Percentiles rank a stretch among this genome's conserved stretches.
phyloP scores from a whole-genome alignment of 2,113 vertebrate species.

The Cyphomyrus discorhynchus region DNA sequence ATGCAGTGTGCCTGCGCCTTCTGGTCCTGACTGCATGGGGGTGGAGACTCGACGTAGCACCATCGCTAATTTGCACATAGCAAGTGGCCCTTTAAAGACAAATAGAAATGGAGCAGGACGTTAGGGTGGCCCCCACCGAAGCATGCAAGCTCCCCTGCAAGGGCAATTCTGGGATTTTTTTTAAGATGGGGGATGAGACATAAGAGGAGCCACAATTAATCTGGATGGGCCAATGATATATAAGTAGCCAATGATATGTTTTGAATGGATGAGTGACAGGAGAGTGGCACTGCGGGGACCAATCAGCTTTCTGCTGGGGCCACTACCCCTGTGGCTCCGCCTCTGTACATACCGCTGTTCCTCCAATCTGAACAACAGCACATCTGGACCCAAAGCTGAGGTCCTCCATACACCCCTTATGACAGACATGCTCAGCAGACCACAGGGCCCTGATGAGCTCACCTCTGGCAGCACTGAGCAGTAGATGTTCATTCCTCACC shows the following conservation, averaged over 20 bases:
- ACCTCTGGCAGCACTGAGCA: conserved; percentile 7
- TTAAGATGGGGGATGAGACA: not conserved
- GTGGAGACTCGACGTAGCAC: not conserved
- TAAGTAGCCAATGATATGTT: not conserved
- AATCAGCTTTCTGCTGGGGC: not conserved
- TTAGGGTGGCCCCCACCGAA: not conserved
- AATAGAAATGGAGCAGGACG: not conserved
- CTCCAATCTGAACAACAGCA: not conserved
- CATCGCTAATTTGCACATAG: not conserved
- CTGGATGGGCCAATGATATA: not conserved
- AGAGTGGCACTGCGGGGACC: not conserved
- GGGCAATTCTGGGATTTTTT: not conserved
- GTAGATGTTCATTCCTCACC: not conserved
- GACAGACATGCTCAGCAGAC: conserved; percentile 12
- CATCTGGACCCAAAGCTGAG: conserved; percentile 8
- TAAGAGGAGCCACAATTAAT: not conserved
- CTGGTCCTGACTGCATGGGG: not conserved
- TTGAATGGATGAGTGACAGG: not conserved
- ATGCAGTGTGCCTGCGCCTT: not conserved
- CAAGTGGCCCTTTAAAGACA: not conserved
- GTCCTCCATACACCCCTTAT: conserved; percentile 12
- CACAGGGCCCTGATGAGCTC: not conserved
- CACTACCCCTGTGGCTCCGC: not conserved
- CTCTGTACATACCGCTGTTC: not conserved
- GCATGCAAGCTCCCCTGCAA: not conserved